phyloP scores from a whole-genome alignment of 2,113 vertebrate species.

The Gymnorhina tibicen region DNA sequence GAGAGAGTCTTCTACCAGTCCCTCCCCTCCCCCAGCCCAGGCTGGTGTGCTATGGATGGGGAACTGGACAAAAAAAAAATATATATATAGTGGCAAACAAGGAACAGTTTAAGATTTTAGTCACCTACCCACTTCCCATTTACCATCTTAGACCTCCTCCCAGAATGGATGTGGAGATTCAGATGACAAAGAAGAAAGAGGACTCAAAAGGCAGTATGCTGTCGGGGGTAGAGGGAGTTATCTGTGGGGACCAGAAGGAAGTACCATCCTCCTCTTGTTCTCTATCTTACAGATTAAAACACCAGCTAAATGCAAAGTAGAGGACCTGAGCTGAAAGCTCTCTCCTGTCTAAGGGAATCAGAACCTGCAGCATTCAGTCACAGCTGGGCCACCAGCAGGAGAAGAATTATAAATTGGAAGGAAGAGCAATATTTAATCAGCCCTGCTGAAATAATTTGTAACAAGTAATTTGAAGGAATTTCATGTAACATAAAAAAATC shows the following conservation, averaged over 20 bases:
- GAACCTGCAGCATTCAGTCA: neutral
- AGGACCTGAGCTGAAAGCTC: neutral
- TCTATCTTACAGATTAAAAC: neutral
- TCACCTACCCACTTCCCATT: neutral
- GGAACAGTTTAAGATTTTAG: neutral
- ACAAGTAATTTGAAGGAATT: neutral
- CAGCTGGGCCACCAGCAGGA: neutral
- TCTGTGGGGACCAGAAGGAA: neutral
- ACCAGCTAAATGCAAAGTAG: neutral
- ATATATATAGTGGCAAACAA: neutral
- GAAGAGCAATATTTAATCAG: neutral
- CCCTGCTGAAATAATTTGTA: neutral
- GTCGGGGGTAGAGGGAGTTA: rapidly evolving
- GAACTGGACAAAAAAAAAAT: neutral
- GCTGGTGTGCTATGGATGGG: neutral
- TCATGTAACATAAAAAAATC: neutral
- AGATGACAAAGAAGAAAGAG: neutral
- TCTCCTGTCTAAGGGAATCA: neutral
- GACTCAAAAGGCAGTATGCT: neutral
- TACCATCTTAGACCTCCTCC: neutral
- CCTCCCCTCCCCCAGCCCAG: neutral
- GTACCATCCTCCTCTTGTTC: neutral
- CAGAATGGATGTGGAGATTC: neutral
- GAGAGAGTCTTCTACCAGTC: neutral
- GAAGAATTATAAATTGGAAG: neutral